Percentiles rank a stretch among this genome's conserved stretches.
Conservation (phyloP, 2,113 vertebrate genomes). For the Capreolus pygargus region DNA sequence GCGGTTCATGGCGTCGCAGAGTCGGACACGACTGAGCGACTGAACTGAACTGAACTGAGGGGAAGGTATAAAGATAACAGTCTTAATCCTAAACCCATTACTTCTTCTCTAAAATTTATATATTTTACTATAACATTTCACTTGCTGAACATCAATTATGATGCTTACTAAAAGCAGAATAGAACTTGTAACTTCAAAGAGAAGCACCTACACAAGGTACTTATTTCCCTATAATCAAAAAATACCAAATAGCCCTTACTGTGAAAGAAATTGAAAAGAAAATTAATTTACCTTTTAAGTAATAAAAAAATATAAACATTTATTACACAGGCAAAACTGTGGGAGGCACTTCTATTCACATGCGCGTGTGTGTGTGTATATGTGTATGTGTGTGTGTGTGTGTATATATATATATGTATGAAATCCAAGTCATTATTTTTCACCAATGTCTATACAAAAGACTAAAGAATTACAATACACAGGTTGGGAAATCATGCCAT, state of each 20-base stretch:
- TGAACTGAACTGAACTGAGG: not conserved
- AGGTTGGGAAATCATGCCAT: not conserved
- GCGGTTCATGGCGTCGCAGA: no score
- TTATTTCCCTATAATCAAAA: not conserved
- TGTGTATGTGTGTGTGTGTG: no score
- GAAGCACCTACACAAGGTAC: not conserved
- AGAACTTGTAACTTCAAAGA: not conserved
- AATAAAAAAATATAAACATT: not conserved
- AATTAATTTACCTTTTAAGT: not conserved
- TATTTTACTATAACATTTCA: not conserved
- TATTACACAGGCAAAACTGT: not conserved
- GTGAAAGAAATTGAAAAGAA: not conserved
- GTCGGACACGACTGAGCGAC: no score
- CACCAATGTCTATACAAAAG: not conserved
- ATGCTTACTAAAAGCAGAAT: not conserved
- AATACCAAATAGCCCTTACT: not conserved
- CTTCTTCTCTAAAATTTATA: not conserved
- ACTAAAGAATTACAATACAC: not conserved
- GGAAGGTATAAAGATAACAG: not conserved
- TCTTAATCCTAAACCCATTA: not conserved
- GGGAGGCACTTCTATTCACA: not conserved
- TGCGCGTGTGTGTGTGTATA: accelerated
- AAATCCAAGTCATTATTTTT: not conserved
- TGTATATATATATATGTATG: no score
- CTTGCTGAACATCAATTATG: not conserved